Evolutionary conservation across 2,888 invertebrate genomes (phyloP).

Genomic region (Carcina quercana): DNA sequence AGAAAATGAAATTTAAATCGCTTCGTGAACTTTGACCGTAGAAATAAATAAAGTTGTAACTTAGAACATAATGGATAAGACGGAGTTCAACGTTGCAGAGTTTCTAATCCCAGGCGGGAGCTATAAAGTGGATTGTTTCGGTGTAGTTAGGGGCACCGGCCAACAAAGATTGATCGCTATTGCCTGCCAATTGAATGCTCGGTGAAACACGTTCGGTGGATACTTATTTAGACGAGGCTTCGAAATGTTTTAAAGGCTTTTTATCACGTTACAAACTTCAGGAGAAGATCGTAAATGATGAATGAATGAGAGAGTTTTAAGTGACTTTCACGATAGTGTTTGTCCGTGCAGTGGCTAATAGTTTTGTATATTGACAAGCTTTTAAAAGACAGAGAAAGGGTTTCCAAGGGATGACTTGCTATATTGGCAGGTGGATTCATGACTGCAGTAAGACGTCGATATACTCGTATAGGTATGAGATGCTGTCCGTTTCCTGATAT

Average conservation of each 20-base stretch:
- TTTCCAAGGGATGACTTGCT: too few relatives aligned
- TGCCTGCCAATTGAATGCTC: background rate
- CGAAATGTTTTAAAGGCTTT: background rate
- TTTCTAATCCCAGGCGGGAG: constrained; percentile 4
- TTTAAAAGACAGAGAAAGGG: too few relatives aligned
- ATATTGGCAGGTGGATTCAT: too few relatives aligned
- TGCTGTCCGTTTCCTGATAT: too few relatives aligned
- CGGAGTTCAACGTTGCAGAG: background rate
- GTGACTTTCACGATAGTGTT: too few relatives aligned
- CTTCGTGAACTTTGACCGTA: background rate
- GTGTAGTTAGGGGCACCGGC: constrained; percentile 1
- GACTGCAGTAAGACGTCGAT: too few relatives aligned
- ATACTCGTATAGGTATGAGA: too few relatives aligned
- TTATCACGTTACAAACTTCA: too few relatives aligned
- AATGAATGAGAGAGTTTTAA: too few relatives aligned
- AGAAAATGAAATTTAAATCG: background rate
- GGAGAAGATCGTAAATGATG: too few relatives aligned
- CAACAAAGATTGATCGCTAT: constrained; percentile 3
- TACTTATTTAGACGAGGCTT: background rate
- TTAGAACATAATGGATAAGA: constrained; percentile 4
- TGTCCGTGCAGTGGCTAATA: too few relatives aligned
- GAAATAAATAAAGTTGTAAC: constrained; percentile 2
- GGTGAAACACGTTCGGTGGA: background rate
- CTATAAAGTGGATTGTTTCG: constrained; percentile 8
- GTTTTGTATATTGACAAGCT: too few relatives aligned